Conservation (phyloP, 1,140 invertebrate genomes). For the Trissolcus basalis region DNA sequence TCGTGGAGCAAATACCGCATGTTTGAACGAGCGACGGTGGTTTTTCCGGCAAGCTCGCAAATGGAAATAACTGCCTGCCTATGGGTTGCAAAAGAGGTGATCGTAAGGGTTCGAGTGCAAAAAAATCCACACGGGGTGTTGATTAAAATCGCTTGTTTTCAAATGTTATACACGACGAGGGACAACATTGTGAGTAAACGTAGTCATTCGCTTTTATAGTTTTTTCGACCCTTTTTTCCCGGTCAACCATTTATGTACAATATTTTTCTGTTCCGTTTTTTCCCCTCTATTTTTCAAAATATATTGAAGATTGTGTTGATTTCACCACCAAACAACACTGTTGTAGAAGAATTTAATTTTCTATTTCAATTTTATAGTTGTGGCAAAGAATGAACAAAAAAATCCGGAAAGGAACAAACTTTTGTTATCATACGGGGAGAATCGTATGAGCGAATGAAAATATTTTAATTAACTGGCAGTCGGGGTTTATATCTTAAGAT, state of each 20-base stretch:
- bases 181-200: conserved; percentile 25
- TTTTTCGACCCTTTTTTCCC: background rate
- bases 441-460: background rate
- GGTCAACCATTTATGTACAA: background rate
- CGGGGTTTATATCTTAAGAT: background rate
- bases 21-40: conserved; percentile 38
- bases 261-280: too few species aligned
- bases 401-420: too few species aligned
- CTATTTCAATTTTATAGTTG: too few species aligned
- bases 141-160: conserved; percentile 35
- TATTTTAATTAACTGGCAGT: background rate
- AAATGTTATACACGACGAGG: conserved; percentile 15
- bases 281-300: too few species aligned
- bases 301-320: too few species aligned
- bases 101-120: conserved; percentile 28
- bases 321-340: too few species aligned
- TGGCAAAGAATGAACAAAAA: too few species aligned
- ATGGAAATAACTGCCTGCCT: conserved; percentile 35
- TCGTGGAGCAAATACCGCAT: conserved; percentile 35
- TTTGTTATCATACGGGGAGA: background rate
- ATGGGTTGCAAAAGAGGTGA: conserved; percentile 35
- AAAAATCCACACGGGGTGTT: conserved; percentile 36
- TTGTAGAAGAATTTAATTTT: too few species aligned
- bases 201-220: conserved; percentile 3
- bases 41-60: conserved; percentile 15